Conservation (phyloP, 2,888 invertebrate species). For the Macrophya alboannulata region DNA sequence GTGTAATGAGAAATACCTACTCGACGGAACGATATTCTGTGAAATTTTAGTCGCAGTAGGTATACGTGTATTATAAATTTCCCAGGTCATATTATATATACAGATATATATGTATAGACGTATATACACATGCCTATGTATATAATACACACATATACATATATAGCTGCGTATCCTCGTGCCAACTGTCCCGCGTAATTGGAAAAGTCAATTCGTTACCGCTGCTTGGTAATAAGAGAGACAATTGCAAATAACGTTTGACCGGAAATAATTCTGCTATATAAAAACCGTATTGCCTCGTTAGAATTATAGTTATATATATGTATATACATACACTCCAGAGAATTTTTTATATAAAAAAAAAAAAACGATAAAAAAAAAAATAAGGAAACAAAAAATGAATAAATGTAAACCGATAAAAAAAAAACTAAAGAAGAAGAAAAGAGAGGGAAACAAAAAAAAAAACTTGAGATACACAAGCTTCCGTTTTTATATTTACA, state of each 20-base stretch:
- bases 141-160: neutral
- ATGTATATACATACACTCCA: no score
- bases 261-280: slow-evolving; percentile 36
- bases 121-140: no score
- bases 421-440: no score
- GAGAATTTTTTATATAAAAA: neutral
- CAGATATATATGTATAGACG: no score
- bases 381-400: no score
- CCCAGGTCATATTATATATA: neutral
- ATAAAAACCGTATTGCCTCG: slow-evolving; percentile 24
- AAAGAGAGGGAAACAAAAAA: neutral
- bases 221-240: slow-evolving; percentile 43
- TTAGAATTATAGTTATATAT: slow-evolving; percentile 21
- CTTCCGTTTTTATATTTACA: neutral
- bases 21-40: neutral
- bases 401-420: no score
- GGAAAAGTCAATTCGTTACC: slow-evolving; percentile 53
- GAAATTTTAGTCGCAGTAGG: neutral
- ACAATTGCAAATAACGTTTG: slow-evolving; percentile 51
- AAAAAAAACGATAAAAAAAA: neutral
- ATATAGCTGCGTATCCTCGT: slow-evolving; percentile 25
- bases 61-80: slow-evolving; percentile 2
- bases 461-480: neutral
- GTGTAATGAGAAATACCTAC: slow-evolving; percentile 3
- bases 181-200: slow-evolving; percentile 53